phyloP scores from a whole-genome alignment of 2,888 invertebrate species.

The Hedychridium roseum region DNA sequence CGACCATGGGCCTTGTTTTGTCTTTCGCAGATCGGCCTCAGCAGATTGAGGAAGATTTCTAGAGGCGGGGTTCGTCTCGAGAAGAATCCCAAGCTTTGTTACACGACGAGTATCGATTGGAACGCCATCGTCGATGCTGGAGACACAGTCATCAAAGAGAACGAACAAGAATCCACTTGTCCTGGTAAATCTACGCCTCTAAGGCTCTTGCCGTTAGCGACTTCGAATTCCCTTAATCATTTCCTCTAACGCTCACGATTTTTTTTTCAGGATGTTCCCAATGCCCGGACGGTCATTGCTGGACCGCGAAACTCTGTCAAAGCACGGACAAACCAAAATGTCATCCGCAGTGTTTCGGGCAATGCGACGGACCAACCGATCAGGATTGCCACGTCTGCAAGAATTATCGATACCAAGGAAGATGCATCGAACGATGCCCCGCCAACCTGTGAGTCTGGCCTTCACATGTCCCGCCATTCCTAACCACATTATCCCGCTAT shows the following conservation, averaged over 20 bases:
- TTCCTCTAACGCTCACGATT: background rate
- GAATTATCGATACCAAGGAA: constrained; percentile 65
- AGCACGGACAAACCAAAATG: constrained; percentile 68
- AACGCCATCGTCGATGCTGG: constrained; percentile 66
- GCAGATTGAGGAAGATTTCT: constrained; percentile 76
- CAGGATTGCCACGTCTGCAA: constrained; percentile 76
- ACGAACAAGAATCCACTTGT: constrained; percentile 37
- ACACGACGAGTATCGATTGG: constrained; percentile 77
- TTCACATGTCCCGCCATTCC: too few species aligned
- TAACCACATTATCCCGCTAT: background rate
- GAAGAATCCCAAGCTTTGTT: constrained; percentile 80
- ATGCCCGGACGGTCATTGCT: constrained; percentile 67
- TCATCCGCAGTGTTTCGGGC: constrained; percentile 80
- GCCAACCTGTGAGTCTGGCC: constrained; percentile 71
- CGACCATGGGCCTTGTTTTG: constrained; percentile 3
- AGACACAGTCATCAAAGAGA: constrained; percentile 58
- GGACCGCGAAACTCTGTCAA: constrained; percentile 66
- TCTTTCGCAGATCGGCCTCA: constrained; percentile 74
- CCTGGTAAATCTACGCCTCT: constrained; percentile 29
- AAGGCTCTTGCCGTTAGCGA: too few species aligned
- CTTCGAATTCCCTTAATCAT: background rate
- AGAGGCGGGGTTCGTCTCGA: constrained; percentile 84
- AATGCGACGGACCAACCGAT: constrained; percentile 69
- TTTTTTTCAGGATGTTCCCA: constrained; percentile 70
- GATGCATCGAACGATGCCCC: constrained; percentile 74